Base-by-base conservation (phyloP, 1,140 invertebrate genomes). In the Druon quercuslanigerum region DNA sequence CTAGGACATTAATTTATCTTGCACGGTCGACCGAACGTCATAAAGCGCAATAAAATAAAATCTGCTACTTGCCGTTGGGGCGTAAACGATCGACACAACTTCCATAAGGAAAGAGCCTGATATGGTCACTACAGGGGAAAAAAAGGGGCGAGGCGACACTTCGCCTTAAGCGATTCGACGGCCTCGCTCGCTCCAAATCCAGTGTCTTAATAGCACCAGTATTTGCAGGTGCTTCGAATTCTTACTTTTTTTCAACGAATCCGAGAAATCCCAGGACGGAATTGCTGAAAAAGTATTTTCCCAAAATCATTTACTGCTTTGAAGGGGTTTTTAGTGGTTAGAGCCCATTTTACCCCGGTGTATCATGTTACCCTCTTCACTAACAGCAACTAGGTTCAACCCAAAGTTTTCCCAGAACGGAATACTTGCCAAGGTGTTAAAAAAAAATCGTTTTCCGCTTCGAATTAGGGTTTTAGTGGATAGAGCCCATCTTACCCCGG, bases 41-140 rank as follows among this genome's bases (percentile, higher is more conserved):
- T 66, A 66, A 66, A 66, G 60, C 25, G 60, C 25, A 40, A 66
- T 66, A 66, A 66, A 66, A 66, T 66, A 66, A 66, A 66, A 66
- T 66, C 60, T 66, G 60, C 25, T 66, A 66, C 60, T 66, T 66
- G 60, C 33, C 60, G 25, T 66, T 66, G 60, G 25, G 25, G 25
- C 60, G 60, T 66, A 66, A 66, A 66, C 60, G 60, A 46, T 66
- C 60, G 60, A 66, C 16, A 12, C 25, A 25, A 33, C 57, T 56
- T 56, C 54, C 54, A 56, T 56, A 56, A 56, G 54, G 17, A 56
- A 56, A 66, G 33, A 40, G 60, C 52, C 52, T 17, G 52, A 54
- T 54, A 54, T 54, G 52, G 52, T 19, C n/a, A 9, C 52, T n/a
- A 40, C 13, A 33, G 12, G 60, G 20, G 25, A 16, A 66, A 66